These are phyloP conservation scores for Adineta ricciae DNA, from an alignment of 2,888 invertebrate species.

Conservation along the genomic window DNA sequence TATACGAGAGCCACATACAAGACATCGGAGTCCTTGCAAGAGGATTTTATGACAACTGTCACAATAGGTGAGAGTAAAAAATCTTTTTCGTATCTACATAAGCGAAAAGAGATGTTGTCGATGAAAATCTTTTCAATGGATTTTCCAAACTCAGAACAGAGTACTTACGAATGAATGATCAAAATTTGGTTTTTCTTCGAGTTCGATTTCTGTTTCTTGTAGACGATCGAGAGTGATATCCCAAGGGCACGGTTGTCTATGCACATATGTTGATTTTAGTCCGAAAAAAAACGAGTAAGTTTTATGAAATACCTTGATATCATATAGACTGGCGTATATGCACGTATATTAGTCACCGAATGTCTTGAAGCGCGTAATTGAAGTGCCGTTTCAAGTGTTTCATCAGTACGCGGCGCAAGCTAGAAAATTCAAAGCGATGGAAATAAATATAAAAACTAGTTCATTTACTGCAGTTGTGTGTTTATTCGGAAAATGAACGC, in stretches of 20 bases:
- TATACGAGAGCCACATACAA: neutral
- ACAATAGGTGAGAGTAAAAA: neutral
- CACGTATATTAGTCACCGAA: neutral
- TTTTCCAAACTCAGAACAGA: no score
- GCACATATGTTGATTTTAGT: neutral
- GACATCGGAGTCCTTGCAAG: neutral
- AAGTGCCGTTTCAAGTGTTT: slow-evolving; percentile 4
- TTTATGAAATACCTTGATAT: neutral
- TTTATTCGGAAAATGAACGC: slow-evolving; percentile 22
- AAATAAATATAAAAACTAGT: neutral
- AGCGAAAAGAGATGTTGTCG: neutral
- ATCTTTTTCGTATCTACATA: neutral
- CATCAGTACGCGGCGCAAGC: neutral
- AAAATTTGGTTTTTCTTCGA: neutral
- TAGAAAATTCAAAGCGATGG: neutral
- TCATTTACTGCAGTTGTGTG: slow-evolving; percentile 9
- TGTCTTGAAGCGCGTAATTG: neutral
- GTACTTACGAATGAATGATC: slow-evolving; percentile 17
- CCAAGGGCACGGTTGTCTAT: neutral
- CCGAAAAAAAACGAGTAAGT: no score
- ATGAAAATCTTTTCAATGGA: no score
- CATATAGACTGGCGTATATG: slow-evolving; percentile 6
- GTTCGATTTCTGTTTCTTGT: neutral
- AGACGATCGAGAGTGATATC: neutral
- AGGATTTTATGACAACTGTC: neutral